Evolutionary conservation across 2,888 invertebrate genomes (phyloP).

Genomic region (Chymomyza fuscimana): DNA sequence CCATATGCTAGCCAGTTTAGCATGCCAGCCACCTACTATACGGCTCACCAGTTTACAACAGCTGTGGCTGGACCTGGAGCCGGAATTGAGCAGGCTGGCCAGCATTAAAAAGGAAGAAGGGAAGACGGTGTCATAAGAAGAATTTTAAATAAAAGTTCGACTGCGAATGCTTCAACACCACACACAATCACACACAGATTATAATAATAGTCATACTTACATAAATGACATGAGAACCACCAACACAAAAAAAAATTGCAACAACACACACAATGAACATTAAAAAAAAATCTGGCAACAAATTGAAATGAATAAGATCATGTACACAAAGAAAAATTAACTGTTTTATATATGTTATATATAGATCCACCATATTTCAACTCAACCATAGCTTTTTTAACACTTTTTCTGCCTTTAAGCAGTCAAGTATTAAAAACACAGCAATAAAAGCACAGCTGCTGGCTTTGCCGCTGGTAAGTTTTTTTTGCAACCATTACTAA

Average conservation of each 20-base stretch:
- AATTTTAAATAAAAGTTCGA: not conserved
- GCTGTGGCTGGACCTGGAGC: constrained; percentile 62
- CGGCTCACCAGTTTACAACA: constrained; percentile 64
- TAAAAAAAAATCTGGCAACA: not conserved
- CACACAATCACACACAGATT: constrained; percentile 9
- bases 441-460: not conserved
- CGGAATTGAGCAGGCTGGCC: constrained; percentile 58
- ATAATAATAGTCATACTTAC: not conserved
- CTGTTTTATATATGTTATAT: not conserved
- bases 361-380: not conserved
- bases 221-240: not conserved
- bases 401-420: not conserved
- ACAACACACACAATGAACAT: not conserved
- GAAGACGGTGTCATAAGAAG: not conserved
- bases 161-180: constrained; percentile 2
- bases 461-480: not conserved
- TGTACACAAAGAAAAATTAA: not conserved
- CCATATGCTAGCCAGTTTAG: constrained; percentile 77
- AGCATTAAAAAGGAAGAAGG: constrained; percentile 48
- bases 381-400: not conserved
- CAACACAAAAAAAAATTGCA: not conserved
- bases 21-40: constrained; percentile 74
- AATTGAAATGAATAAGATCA: not conserved
- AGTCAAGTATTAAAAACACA: not conserved
- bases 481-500: not conserved